These are phyloP conservation scores for Siniperca undulata DNA, from an alignment of 2,797 vertebrate genomes.

Conservation along the genomic window DNA sequence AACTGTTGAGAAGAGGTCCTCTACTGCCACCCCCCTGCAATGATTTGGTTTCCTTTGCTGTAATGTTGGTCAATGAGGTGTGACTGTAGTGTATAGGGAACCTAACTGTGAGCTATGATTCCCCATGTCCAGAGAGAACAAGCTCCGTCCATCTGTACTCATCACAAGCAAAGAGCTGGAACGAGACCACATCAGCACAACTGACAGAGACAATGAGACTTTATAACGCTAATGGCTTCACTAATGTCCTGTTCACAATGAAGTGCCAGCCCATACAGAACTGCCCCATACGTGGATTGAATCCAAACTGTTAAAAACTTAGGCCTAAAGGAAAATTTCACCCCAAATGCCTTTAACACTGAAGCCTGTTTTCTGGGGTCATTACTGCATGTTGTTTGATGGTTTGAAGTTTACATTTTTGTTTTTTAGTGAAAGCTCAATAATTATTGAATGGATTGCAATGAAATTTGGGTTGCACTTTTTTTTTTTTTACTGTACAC, in stretches of 20 bases:
- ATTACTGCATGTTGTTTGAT: background rate
- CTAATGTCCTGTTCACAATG: constrained; percentile 65
- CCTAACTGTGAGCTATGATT: constrained; percentile 80
- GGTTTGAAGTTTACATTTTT: too few species aligned
- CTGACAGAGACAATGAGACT: constrained; percentile 81
- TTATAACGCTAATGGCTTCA: constrained; percentile 72
- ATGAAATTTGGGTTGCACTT: background rate
- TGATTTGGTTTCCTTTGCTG: constrained; percentile 80
- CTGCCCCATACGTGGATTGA: constrained; percentile 16
- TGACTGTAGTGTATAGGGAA: constrained; percentile 76
- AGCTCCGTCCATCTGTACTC: constrained; percentile 79
- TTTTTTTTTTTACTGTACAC: too few species aligned
- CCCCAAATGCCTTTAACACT: constrained; percentile 1
- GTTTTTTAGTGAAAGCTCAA: background rate
- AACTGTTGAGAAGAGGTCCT: constrained; percentile 62
- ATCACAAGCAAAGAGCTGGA: constrained; percentile 74
- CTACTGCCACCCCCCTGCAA: constrained; percentile 48
- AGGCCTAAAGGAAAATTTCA: constrained; percentile 11
- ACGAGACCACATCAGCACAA: constrained; percentile 82
- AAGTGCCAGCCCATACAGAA: constrained; percentile 38
- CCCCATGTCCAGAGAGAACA: constrained; percentile 68
- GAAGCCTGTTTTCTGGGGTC: background rate
- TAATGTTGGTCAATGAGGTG: constrained; percentile 79
- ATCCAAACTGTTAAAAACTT: constrained; percentile 41
- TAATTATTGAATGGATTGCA: background rate